Conservation (phyloP, 2,797 vertebrate genomes). For the Botia almorhae region DNA sequence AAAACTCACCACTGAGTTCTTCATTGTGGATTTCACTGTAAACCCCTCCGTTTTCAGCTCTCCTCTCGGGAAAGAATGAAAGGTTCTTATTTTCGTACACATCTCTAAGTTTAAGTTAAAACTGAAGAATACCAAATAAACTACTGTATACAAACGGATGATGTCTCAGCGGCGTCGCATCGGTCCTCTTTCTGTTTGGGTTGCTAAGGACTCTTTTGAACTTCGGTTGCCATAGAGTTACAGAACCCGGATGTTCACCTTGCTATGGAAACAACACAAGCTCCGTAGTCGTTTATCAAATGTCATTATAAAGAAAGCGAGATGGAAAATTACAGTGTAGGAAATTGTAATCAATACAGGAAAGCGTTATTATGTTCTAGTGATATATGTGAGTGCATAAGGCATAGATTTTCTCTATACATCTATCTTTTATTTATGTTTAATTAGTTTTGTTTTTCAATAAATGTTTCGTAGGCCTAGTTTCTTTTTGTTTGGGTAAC, state of each 20-base stretch:
- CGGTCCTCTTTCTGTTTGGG: slow-evolving; percentile 47
- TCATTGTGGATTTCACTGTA: slow-evolving; percentile 72
- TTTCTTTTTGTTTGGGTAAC: neutral
- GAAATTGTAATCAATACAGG: slow-evolving; percentile 34
- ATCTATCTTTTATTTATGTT: slow-evolving; percentile 23
- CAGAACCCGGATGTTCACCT: slow-evolving; percentile 55
- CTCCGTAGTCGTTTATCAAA: slow-evolving; percentile 25
- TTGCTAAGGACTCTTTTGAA: slow-evolving; percentile 65
- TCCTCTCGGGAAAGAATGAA: slow-evolving; percentile 49
- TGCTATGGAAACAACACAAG: slow-evolving; percentile 58
- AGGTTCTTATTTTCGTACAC: slow-evolving; percentile 43
- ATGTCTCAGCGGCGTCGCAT: slow-evolving; percentile 37
- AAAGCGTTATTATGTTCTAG: slow-evolving; percentile 37
- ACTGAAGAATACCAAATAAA: neutral
- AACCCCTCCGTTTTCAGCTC: slow-evolving; percentile 67
- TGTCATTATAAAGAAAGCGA: slow-evolving; percentile 16
- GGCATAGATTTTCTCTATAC: slow-evolving; percentile 7
- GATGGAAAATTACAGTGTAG: slow-evolving; percentile 18
- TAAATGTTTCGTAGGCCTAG: neutral
- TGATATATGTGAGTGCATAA: slow-evolving; percentile 16
- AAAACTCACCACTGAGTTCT: slow-evolving; percentile 74
- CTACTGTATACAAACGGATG: neutral
- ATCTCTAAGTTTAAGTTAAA: slow-evolving; percentile 33
- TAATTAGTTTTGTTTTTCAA: slow-evolving; percentile 9
- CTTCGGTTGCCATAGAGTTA: slow-evolving; percentile 59